Percentiles rank a stretch among this genome's conserved stretches.
Conservation (phyloP, 1,140 invertebrate species). For the Drosophila leontia region DNA sequence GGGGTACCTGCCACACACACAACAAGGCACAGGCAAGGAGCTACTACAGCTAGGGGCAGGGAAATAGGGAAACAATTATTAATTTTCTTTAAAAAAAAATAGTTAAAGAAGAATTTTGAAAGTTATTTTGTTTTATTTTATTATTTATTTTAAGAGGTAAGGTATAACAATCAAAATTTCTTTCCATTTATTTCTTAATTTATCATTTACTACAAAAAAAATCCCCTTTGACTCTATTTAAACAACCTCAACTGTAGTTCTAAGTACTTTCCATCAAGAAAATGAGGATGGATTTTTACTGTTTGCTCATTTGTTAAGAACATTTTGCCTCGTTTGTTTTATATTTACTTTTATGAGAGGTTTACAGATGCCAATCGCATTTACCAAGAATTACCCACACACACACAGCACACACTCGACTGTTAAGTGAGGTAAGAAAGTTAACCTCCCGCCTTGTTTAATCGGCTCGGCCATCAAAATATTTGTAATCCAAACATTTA, state of each 20-base stretch:
- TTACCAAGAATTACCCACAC: slow-evolving; percentile 63
- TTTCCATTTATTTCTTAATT: background rate
- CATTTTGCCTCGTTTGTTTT: slow-evolving; percentile 58
- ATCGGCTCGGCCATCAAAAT: slow-evolving; percentile 65
- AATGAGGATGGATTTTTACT: slow-evolving; percentile 20
- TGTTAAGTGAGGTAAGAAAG: slow-evolving; percentile 26
- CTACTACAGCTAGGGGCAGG: background rate
- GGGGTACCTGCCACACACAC: slow-evolving; percentile 62
- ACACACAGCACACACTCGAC: background rate
- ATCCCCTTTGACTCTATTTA: background rate
- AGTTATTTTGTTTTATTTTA: background rate
- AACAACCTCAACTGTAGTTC: slow-evolving; percentile 8
- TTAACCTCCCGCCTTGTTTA: slow-evolving; percentile 47
- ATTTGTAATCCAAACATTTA: slow-evolving; percentile 82
- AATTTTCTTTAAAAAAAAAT: too few species aligned
- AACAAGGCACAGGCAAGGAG: background rate
- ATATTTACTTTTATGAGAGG: slow-evolving; percentile 36
- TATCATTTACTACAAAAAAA: background rate
- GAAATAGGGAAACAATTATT: slow-evolving; percentile 1
- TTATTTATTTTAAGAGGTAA: background rate
- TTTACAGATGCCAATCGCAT: slow-evolving; percentile 67
- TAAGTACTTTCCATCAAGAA: slow-evolving; percentile 12
- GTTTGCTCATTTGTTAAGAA: slow-evolving; percentile 55
- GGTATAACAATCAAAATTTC: background rate
- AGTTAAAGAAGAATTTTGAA: too few species aligned